Conservation (phyloP, 2,888 invertebrate genomes). For the Trichogramma evanescens region DNA sequence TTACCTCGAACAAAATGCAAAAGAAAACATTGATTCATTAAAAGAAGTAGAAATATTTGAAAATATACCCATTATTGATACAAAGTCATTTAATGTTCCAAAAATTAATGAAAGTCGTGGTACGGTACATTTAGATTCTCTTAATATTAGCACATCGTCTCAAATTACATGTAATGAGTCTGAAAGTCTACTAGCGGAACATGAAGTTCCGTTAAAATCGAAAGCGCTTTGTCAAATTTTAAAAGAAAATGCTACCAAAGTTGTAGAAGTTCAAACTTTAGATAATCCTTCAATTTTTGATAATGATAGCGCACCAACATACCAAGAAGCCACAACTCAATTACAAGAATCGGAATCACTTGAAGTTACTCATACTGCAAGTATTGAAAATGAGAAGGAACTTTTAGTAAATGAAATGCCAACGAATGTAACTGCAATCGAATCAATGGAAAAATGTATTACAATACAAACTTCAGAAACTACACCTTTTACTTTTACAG, state of each 20-base stretch:
- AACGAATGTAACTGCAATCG: constrained; percentile 39
- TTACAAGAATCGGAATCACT: constrained; percentile 32
- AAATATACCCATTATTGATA: constrained; percentile 33
- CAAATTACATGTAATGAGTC: constrained; percentile 30
- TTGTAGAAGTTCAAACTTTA: constrained; percentile 28
- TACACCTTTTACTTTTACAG: constrained; percentile 27
- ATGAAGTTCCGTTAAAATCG: constrained; percentile 21
- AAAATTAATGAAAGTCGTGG: constrained; percentile 22
- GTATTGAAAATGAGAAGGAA: constrained; percentile 29
- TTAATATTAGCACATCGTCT: constrained; percentile 27
- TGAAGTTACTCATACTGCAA: constrained; percentile 30
- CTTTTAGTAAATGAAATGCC: constrained; percentile 24
- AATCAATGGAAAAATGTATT: constrained; percentile 39
- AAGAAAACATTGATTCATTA: constrained; percentile 38
- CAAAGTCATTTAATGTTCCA: constrained; percentile 27
- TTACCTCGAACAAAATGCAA: constrained; percentile 25
- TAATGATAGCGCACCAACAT: constrained; percentile 22
- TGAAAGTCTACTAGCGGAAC: constrained; percentile 24
- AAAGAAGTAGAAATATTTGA: constrained; percentile 38
- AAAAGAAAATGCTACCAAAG: constrained; percentile 33
- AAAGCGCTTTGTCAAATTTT: constrained; percentile 33
- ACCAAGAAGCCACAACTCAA: constrained; percentile 30
- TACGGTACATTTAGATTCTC: constrained; percentile 26
- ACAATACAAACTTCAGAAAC: constrained; percentile 34
- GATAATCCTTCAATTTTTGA: constrained; percentile 28